A percentile compares a stretch with the other conserved stretches of the same genome.
Evolutionary conservation across 2,888 invertebrate genomes (phyloP).

Genomic region (Bhutanitis thaidina): DNA sequence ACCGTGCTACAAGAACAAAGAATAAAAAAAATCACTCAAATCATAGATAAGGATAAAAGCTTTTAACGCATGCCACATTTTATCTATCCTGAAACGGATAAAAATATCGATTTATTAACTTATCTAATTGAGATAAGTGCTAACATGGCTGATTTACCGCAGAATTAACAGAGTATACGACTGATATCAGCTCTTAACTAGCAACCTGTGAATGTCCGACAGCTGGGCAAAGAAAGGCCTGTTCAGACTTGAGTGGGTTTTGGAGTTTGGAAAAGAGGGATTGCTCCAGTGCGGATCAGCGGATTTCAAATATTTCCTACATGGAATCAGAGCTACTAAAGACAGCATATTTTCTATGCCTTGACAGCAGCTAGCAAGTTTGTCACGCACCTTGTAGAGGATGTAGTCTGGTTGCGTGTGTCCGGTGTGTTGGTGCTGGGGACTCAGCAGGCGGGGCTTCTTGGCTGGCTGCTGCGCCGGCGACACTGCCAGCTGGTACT

Average conservation of each 20-base stretch:
- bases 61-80: constrained; percentile 3
- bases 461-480: constrained; percentile 65
- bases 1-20: neutral
- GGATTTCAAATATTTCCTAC: no score
- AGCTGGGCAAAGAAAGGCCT: no score
- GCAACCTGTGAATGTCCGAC: no score
- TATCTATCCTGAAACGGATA: constrained; percentile 11
- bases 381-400: constrained; percentile 56
- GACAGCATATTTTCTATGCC: no score
- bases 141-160: no score
- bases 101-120: constrained; percentile 13
- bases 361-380: no score
- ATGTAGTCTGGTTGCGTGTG: constrained; percentile 49
- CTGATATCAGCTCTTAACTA: no score
- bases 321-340: no score
- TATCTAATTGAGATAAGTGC: neutral
- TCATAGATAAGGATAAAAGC: neutral
- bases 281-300: no score
- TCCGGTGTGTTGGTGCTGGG: constrained; percentile 30
- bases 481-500: constrained; percentile 61
- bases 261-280: no score
- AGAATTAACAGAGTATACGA: no score
- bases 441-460: constrained; percentile 68
- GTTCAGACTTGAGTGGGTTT: no score
- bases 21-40: neutral